Conservation (phyloP, 2,113 vertebrate genomes). For the Aspidoscelis tigris region DNA sequence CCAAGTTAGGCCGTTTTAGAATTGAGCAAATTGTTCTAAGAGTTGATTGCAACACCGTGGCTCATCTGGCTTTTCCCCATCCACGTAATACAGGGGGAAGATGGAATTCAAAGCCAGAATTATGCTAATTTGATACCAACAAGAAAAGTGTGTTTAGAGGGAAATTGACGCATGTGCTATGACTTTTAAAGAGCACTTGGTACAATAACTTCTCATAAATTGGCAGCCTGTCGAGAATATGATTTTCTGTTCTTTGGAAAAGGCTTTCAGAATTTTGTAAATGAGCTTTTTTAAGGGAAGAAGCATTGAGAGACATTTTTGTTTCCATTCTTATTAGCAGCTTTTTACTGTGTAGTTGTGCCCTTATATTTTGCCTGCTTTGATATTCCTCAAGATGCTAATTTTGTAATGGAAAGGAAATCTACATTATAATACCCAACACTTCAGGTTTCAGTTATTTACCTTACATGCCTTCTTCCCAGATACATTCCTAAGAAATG, state of each 20-base stretch:
- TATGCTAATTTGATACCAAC: neutral
- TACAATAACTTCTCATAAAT: neutral
- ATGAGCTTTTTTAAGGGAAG: neutral
- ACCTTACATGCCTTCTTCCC: too few relatives aligned
- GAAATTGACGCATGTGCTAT: neutral
- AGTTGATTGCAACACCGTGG: neutral
- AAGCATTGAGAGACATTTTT: neutral
- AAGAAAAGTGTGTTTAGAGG: neutral
- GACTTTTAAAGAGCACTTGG: neutral
- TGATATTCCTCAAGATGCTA: too few relatives aligned
- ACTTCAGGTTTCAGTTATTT: neutral
- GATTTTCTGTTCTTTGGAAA: conserved; percentile 6
- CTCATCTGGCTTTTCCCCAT: neutral
- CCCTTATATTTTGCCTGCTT: too few relatives aligned
- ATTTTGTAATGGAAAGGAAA: neutral
- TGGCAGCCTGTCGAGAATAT: neutral
- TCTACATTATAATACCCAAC: neutral
- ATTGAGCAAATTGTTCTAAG: too few relatives aligned
- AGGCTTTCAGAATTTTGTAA: neutral
- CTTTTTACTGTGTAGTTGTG: neutral
- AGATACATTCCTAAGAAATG: too few relatives aligned
- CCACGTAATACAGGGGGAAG: neutral
- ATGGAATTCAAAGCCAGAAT: neutral
- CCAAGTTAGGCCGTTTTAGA: neutral
- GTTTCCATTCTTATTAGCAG: neutral